Evolutionary conservation across 2,888 invertebrate genomes (phyloP).

Genomic region (Tetanocera ferruginea): DNA sequence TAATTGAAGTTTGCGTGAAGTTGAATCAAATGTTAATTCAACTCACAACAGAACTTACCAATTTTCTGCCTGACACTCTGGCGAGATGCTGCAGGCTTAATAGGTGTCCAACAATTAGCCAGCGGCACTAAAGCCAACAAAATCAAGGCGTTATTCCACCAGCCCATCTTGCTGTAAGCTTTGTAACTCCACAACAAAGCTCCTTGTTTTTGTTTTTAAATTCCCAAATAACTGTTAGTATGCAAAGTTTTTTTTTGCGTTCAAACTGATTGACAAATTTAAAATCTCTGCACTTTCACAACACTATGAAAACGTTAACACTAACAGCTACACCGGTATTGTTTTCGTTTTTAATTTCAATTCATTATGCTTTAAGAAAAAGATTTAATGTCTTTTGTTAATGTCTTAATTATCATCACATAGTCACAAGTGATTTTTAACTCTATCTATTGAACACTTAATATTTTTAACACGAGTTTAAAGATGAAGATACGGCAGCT

Average conservation of each 20-base stretch:
- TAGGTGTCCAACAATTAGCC: conserved; percentile 44
- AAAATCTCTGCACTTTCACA: no score
- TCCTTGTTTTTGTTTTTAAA: not conserved
- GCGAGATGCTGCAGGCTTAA: conserved; percentile 17
- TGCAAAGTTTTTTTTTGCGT: not conserved
- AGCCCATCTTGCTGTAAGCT: conserved; percentile 46
- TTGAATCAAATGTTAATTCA: not conserved
- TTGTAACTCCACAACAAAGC: not conserved
- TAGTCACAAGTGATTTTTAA: no score
- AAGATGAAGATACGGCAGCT: not conserved
- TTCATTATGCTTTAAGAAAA: not conserved
- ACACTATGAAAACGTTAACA: no score
- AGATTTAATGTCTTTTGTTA: no score
- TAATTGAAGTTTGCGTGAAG: no score
- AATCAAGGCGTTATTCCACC: conserved; percentile 42
- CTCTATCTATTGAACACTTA: not conserved
- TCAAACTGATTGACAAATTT: not conserved
- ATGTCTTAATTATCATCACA: no score
- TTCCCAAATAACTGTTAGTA: not conserved
- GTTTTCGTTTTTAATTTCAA: not conserved
- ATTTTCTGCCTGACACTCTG: conserved; percentile 43
- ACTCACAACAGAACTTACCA: conserved; percentile 44
- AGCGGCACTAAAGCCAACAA: conserved; percentile 46
- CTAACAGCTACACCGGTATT: no score
- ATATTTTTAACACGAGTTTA: conserved; percentile 9